Base-by-base conservation (phyloP, 2,797 vertebrate genomes). In the Euphonia xanthogaster region DNA sequence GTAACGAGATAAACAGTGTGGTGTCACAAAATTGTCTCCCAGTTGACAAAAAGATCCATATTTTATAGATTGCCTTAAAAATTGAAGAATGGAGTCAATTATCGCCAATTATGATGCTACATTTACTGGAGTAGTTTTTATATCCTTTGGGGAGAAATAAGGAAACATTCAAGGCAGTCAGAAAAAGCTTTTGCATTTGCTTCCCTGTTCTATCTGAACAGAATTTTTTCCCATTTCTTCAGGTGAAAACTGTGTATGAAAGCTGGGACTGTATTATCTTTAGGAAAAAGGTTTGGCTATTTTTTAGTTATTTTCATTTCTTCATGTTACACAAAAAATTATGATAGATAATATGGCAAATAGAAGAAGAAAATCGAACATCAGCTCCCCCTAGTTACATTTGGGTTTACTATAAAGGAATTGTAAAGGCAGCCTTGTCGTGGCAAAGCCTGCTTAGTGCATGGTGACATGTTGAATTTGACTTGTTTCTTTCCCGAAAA, bases 1-100 rank as follows among this genome's bases (percentile, higher is more conserved):
- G 79, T 94, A 97, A 96, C 24, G 6, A 97, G 93, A 94, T 97
- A 95, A 96, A 96, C 62, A 90, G 84, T 94, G 40, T 92, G 84
- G 92, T 97, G 96, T 97, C 97, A 97, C 92, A 97, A 93, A 97
- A 97, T 97, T 97, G 96, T 97, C 93, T 98, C 96, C 91, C 93
- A 90, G 92, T 96, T 98, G 97, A 97, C 94, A 97, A 93, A 97
- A 97, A 77, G 95, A 97, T 98, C 96, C 93, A 97, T 97, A 97
- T 97, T 97, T 97, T 98, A 97, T 97, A 95, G 97, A 97, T 97
- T 98, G 86, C 92, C 95, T 97, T 96, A 97, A 97, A 98, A 97
- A 98, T 97, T 98, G 96, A 97, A 97, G 96, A 96, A 97, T 96
- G 86, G 95, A 97, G 96, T 97, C 97, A 97, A 97, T 98, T 98